Percentiles rank a stretch among this genome's conserved stretches.
Evolutionary conservation across 2,113 vertebrate species (phyloP).

Genomic region (Xyrauchen texanus): DNA sequence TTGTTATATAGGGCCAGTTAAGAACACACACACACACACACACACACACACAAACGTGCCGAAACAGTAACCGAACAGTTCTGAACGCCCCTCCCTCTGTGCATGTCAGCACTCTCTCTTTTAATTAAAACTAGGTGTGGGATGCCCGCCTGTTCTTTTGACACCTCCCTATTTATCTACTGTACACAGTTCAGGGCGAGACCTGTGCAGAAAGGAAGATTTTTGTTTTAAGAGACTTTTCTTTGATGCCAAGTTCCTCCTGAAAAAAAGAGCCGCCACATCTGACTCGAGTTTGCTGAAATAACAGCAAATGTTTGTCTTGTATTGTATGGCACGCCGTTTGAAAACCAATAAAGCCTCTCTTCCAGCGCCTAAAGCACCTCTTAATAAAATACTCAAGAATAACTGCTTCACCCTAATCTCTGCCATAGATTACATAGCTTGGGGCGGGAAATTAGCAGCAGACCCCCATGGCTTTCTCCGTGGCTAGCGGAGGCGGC

Average conservation of each 20-base stretch:
- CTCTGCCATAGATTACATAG: constrained; percentile 77
- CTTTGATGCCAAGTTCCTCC: constrained; percentile 77
- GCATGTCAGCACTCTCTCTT: constrained; percentile 47
- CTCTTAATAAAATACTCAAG: constrained; percentile 83
- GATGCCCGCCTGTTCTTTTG: constrained; percentile 62
- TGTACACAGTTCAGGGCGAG: constrained; percentile 56
- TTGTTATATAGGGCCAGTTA: too few species aligned
- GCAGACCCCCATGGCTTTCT: constrained; percentile 63
- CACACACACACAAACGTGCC: constrained; percentile 16
- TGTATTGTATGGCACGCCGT: constrained; percentile 84
- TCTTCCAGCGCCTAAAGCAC: constrained; percentile 76
- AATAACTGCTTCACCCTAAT: constrained; percentile 82
- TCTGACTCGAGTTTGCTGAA: constrained; percentile 83
- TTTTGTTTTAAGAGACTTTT: constrained; percentile 61
- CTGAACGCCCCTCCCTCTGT: constrained; percentile 9
- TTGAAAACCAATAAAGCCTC: constrained; percentile 79
- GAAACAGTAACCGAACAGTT: constrained; percentile 21
- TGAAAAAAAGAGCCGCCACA: constrained; percentile 66
- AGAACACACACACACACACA: too few species aligned
- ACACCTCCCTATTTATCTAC: constrained; percentile 70
- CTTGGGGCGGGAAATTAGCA: constrained; percentile 78
- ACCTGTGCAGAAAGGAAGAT: constrained; percentile 61
- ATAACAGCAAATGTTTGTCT: constrained; percentile 85
- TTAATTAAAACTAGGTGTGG: constrained; percentile 66
- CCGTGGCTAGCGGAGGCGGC: constrained; percentile 7